Evolutionary conservation across 2,797 vertebrate genomes (phyloP), one percentile per base, ranked within the genome.

Genomic region (Lacerta agilis): DNA sequence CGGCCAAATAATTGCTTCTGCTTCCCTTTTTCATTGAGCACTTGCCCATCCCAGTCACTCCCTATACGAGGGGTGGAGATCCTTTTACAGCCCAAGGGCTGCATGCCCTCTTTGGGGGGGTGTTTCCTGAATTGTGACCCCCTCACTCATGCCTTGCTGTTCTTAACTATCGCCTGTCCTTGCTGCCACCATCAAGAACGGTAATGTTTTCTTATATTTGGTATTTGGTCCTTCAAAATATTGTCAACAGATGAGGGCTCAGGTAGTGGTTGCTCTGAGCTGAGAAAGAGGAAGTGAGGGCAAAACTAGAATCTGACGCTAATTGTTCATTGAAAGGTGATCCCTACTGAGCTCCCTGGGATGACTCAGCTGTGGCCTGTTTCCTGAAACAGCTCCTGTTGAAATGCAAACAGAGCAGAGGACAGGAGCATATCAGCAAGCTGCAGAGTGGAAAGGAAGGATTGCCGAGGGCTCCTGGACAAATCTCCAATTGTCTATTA

Each of bases 261-360:
- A 49, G n/a, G 18, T 23, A 67, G 61, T 23, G 64, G 45, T 55
- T 49, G n/a, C 80, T 82, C 41, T 25, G 5, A 76, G 23, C 61
- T 3, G 25, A 78, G 64, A 67, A 10, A 13, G 86, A 61, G 67
- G 20, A 43, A 41, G n/a, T 20, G 43, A 80, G 15, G 76, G 41
- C 43, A 36, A 83, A 87, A 87, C 77, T 20, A 83, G 64, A 78
- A 83, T 33, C 86, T 69, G 64, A 49, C 11, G 36, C 49, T 67
- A 86, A 49, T 67, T 79, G 84, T 86, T 67, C 61, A 69, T 67
- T 86, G 84, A 83, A 88, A 88, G 64, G 58, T 27, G 87, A 88
- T 83, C 33, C 58, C 71, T 82, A 25, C 72, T 38, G 41, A 29
- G 15, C 15, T 82, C 55, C 38, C 33, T n/a, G 61, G 55, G 3